Conservation (phyloP, 2,797 vertebrate species). For the Avahi laniger region DNA sequence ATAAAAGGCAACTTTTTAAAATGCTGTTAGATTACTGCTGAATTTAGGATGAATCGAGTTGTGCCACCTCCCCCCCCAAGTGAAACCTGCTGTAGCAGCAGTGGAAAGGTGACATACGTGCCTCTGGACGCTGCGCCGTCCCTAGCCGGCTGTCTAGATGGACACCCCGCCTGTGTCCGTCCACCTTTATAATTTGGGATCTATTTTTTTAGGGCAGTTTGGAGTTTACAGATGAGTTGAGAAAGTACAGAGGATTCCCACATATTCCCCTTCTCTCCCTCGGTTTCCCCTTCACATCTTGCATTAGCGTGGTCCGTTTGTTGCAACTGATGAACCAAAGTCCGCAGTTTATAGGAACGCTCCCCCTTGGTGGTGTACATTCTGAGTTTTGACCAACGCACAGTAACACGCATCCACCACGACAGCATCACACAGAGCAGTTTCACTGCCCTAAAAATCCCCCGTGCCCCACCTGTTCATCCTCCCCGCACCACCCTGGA, state of each 20-base stretch:
- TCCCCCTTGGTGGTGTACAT: rapidly evolving
- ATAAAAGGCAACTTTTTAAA: not conserved
- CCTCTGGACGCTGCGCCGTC: not conserved
- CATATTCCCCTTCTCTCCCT: not conserved
- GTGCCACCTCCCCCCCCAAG: not conserved
- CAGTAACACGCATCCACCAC: no score
- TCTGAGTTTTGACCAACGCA: not conserved
- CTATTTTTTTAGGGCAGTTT: constrained; percentile 5
- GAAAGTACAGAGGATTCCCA: not conserved
- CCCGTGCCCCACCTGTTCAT: not conserved
- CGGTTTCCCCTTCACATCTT: not conserved
- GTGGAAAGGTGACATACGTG: not conserved
- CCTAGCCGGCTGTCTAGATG: not conserved
- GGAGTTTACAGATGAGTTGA: constrained; percentile 17
- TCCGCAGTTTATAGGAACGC: not conserved
- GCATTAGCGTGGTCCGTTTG: no score
- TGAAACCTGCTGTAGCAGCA: not conserved
- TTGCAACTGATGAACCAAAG: not conserved
- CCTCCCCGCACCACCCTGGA: not conserved
- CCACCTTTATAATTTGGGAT: not conserved
- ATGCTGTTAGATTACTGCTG: not conserved
- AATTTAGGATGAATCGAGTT: not conserved
- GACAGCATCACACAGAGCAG: not conserved
- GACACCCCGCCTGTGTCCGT: not conserved
- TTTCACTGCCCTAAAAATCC: not conserved